Base-by-base conservation (phyloP, 2,888 invertebrate species). In the Lymantria monacha region DNA sequence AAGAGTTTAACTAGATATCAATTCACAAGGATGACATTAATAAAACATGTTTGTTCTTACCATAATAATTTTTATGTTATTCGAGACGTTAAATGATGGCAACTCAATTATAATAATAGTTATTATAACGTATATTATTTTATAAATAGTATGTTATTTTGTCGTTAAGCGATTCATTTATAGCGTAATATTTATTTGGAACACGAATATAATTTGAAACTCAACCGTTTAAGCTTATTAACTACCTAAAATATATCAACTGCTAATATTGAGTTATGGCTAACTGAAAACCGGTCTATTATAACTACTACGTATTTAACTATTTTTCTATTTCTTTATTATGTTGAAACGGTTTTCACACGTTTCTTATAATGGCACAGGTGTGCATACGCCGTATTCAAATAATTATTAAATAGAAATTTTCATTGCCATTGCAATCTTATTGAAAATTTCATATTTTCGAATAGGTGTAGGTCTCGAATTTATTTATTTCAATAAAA, bases 231-330 rank as follows among this genome's bases (percentile, higher is more conserved):
- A 54, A 66, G 79, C 86, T 86, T 87, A 86, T 74, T 72, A 69
- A 74, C 89, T 90, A 90, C 80, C 83, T 87, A 87, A 84, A 81
- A 79, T 70, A 68, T 85, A 81, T 65, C 73, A 75, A 79, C 86
- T 87, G 89, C 84, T 71, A 76, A 86, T 89, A 89, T 80, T 54
- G 78, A 84, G 87, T 83, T 88, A 89, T 88, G 87, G 79, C 90
- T 88, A 90, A 90, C 77, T 70, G 75, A 90, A 87, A 90, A 84
- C 90, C 87, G 87, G 90, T 81, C 83, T 90, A 89, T 89, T 87
- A 86, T 70, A 65, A 69, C 88, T 89, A 89, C 81, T 78, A 22
- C 22, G 22, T 22, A 79, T 79, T 83, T 69, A 81, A 74, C 87
- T 88, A 89, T 87, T 85, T 86, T 80, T 85, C 87, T 89, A 89